These are phyloP conservation scores for Dipodomys stephensi DNA, from an alignment of 2,113 vertebrate genomes.

Conservation along the genomic window DNA sequence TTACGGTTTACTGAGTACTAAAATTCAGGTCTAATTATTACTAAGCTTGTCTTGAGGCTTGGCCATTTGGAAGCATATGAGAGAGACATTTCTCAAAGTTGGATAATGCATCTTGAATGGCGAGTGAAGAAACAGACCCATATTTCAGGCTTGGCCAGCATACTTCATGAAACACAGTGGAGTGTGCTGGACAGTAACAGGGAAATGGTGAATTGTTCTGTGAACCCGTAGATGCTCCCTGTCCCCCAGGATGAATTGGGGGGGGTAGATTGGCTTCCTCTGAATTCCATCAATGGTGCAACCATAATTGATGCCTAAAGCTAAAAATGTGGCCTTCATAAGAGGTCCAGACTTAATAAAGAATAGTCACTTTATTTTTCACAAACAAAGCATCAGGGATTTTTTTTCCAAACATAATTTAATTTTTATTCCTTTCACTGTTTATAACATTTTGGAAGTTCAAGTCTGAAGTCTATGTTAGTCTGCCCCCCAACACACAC, in stretches of 20 bases:
- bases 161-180: constrained; percentile 25
- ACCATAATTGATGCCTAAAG: constrained; percentile 54
- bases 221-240: constrained; percentile 49
- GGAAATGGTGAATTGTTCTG: constrained; percentile 54
- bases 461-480: constrained; percentile 44
- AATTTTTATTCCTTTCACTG: constrained; percentile 76
- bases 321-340: constrained; percentile 61
- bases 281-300: constrained; percentile 48
- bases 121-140: background rate
- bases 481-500: background rate
- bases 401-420: constrained; percentile 47
- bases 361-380: constrained; percentile 69
- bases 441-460: constrained; percentile 56
- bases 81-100: constrained; percentile 30
- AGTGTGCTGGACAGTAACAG: constrained; percentile 41
- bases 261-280: constrained; percentile 25
- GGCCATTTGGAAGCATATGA: constrained; percentile 3
- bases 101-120: background rate
- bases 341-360: constrained; percentile 65
- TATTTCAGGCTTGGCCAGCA: constrained; percentile 26
- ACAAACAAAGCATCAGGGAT: constrained; percentile 45
- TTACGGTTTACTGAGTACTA: background rate
- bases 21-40: background rate
- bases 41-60: constrained; percentile 6
- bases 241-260: constrained; percentile 5